These are phyloP conservation scores for Bilobella aurantiaca DNA, from an alignment of 1,140 invertebrate species.

Conservation along the genomic window DNA sequence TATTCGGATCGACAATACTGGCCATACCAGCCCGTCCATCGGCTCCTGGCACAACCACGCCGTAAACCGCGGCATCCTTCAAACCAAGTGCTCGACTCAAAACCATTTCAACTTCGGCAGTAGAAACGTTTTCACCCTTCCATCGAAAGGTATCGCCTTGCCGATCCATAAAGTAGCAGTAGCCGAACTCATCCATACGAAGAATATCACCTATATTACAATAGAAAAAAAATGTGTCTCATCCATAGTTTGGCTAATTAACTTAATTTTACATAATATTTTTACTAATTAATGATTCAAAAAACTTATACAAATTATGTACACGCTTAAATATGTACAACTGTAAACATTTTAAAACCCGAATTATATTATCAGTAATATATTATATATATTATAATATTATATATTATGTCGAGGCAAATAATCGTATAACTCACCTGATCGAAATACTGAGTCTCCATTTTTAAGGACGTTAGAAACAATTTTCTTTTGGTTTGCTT, in stretches of 20 bases:
- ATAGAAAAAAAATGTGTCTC: slow-evolving; percentile 8
- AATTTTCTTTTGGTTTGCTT: slow-evolving; percentile 86
- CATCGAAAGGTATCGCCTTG: slow-evolving; percentile 94
- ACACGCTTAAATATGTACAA: too few species aligned
- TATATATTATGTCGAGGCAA: not conserved
- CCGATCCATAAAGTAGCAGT: slow-evolving; percentile 88
- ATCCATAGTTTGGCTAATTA: too few species aligned
- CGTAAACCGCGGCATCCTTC: slow-evolving; percentile 80
- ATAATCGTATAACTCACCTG: slow-evolving; percentile 47
- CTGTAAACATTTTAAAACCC: too few species aligned
- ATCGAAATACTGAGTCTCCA: slow-evolving; percentile 84
- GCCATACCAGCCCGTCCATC: slow-evolving; percentile 69
- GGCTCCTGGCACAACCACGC: slow-evolving; percentile 50
- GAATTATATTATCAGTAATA: too few species aligned
- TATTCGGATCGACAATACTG: slow-evolving; percentile 71
- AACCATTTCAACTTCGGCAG: slow-evolving; percentile 87
- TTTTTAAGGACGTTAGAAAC: slow-evolving; percentile 74
- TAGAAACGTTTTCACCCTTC: slow-evolving; percentile 97
- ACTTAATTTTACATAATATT: too few species aligned
- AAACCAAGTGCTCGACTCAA: slow-evolving; percentile 74
- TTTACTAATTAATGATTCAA: too few species aligned
- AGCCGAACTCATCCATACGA: slow-evolving; percentile 78
- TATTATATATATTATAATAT: too few species aligned
- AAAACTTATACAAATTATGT: too few species aligned
- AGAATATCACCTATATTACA: slow-evolving; percentile 69